Conservation (phyloP, 2,113 vertebrate species). For the Hippopotamus amphibius region DNA sequence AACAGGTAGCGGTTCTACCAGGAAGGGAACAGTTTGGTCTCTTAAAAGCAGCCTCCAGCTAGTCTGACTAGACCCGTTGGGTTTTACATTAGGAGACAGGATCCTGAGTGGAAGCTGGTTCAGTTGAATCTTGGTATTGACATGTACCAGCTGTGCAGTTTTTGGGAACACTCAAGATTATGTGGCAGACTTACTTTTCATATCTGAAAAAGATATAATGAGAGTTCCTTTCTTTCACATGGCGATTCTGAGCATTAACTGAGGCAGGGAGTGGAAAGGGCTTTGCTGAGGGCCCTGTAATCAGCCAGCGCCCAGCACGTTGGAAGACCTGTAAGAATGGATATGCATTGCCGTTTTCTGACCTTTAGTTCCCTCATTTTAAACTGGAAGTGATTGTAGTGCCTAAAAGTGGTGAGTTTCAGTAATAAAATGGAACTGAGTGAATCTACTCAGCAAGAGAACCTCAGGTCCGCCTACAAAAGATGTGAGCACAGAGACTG, state of each 20-base stretch:
- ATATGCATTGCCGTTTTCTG: background rate
- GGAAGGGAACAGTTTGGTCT: constrained; percentile 49
- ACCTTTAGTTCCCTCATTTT: background rate
- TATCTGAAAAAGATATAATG: background rate
- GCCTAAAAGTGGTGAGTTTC: background rate
- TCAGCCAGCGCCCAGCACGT: background rate
- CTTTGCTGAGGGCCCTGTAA: background rate
- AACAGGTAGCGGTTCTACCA: constrained; percentile 41
- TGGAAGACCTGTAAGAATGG: background rate
- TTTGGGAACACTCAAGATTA: constrained; percentile 41
- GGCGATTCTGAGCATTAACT: background rate
- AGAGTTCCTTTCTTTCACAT: background rate
- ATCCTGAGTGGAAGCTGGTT: constrained; percentile 47
- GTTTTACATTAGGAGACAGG: constrained; percentile 36
- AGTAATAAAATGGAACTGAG: background rate
- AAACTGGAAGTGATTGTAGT: background rate
- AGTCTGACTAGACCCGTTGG: constrained; percentile 28
- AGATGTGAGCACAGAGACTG: background rate
- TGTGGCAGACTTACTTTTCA: constrained; percentile 15
- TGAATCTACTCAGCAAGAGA: background rate
- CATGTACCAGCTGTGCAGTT: constrained; percentile 61
- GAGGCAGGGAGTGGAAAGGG: constrained; percentile 1
- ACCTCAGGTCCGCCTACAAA: background rate
- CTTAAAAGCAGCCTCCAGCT: constrained; percentile 61
- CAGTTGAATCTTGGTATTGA: constrained; percentile 63